phyloP scores from a whole-genome alignment of 35 echinoderm and acorn worm genomes.

The Heliocidaris tuberculata region DNA sequence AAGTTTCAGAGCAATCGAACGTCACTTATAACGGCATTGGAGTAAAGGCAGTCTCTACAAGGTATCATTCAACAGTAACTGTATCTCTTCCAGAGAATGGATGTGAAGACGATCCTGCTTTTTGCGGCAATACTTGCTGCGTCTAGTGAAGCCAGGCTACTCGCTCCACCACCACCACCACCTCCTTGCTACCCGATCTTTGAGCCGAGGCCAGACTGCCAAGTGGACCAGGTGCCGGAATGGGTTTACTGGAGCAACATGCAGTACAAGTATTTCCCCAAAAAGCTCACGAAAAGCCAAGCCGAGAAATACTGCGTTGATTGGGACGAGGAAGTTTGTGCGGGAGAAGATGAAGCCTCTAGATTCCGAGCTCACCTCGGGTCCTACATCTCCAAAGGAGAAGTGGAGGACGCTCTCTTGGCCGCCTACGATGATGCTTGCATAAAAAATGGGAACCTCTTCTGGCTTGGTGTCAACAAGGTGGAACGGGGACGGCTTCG shows the following conservation, averaged over 20 bases:
- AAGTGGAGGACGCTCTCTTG: not conserved
- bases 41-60: not conserved
- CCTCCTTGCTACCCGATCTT: not conserved
- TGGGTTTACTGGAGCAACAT: not conserved
- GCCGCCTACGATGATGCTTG: not conserved
- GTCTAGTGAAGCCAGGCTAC: not conserved
- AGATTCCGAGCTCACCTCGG: not conserved
- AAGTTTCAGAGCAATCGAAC: not conserved
- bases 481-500: not conserved
- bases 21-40: no score
- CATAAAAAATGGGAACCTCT: not conserved
- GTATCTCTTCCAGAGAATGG: not conserved
- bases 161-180: not conserved
- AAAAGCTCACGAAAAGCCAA: not conserved
- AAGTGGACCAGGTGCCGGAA: not conserved
- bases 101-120: not conserved
- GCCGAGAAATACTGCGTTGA: not conserved
- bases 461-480: not conserved
- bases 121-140: not conserved
- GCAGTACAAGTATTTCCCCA: not conserved
- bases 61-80: not conserved
- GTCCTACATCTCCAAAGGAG: not conserved
- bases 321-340: not conserved
- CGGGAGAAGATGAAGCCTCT: not conserved
- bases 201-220: not conserved